A percentile compares a stretch with the other conserved stretches of the same genome.
Conservation (phyloP, 2,888 invertebrate genomes). For the Dromius quadrimaculatus region DNA sequence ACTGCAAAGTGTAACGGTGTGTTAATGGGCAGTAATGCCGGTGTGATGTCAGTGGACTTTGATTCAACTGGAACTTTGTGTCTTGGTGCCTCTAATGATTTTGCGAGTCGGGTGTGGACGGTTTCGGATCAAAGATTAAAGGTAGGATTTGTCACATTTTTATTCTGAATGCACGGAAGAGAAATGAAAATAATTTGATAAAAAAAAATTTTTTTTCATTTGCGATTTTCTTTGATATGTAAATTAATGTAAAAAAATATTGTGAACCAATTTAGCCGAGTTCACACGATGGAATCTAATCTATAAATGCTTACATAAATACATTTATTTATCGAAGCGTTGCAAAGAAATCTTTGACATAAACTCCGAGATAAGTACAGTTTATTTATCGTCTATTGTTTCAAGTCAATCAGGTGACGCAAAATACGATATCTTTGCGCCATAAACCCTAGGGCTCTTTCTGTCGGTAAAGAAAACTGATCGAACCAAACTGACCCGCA, state of each 20-base stretch:
- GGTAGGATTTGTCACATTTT: conserved; percentile 70
- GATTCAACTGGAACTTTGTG: conserved; percentile 89
- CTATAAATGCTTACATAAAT: conserved; percentile 39
- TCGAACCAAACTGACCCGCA: conserved; percentile 8
- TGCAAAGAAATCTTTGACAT: conserved; percentile 44
- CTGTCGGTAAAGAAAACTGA: conserved; percentile 5
- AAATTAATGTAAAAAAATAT: conserved; percentile 10
- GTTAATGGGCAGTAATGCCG: conserved; percentile 93
- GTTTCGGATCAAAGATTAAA: conserved; percentile 89
- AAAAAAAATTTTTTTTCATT: too few species aligned
- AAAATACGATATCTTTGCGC: conserved; percentile 38
- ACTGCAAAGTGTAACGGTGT: conserved; percentile 80
- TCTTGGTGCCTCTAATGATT: conserved; percentile 96
- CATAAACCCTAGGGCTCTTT: conserved; percentile 28
- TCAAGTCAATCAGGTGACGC: conserved; percentile 48
- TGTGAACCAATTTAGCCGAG: conserved; percentile 20
- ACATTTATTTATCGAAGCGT: conserved; percentile 49
- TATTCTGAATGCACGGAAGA: too few species aligned
- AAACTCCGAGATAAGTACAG: conserved; percentile 26
- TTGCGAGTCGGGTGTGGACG: conserved; percentile 96
- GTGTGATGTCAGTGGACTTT: conserved; percentile 96
- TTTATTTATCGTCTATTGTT: conserved; percentile 49
- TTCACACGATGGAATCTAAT: conserved; percentile 34
- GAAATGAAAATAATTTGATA: too few species aligned
- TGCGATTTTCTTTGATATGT: too few species aligned